A percentile compares a stretch with the other conserved stretches of the same genome.
phyloP scores from a whole-genome alignment of 2,888 invertebrate genomes.

The Brachypalpus laphriformis region DNA sequence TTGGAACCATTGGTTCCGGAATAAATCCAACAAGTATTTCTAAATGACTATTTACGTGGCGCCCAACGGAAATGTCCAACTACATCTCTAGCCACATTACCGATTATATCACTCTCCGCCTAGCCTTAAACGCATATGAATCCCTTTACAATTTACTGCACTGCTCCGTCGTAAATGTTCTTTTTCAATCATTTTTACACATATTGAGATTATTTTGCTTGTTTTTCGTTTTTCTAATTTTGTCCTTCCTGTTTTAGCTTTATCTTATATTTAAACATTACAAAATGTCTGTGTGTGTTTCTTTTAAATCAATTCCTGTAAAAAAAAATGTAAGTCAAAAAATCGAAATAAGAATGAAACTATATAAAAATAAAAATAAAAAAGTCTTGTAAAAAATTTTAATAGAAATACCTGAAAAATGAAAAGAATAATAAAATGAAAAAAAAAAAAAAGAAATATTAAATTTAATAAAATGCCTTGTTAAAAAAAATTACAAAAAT shows the following conservation, averaged over 20 bases:
- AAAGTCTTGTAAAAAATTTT: constrained; percentile 63
- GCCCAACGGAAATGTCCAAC: no score
- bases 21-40: no score
- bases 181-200: no score
- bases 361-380: constrained; percentile 13
- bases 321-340: constrained; percentile 35
- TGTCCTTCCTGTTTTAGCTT: constrained; percentile 13
- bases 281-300: constrained; percentile 38
- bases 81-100: no score
- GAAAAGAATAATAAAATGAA: constrained; percentile 45
- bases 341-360: constrained; percentile 43
- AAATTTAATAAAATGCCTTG: constrained; percentile 71
- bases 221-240: not conserved
- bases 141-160: no score
- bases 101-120: no score
- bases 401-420: constrained; percentile 64
- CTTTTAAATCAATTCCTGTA: constrained; percentile 55
- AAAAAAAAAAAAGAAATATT: constrained; percentile 53
- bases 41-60: no score
- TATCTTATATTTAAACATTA: constrained; percentile 20
- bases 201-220: no score
- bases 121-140: no score
- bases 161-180: no score
- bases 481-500: constrained; percentile 64
- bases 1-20: no score